Evolutionary conservation across 2,888 invertebrate genomes (phyloP), one percentile per base, ranked within the genome.

Genomic region (Cylloceria caligata): DNA sequence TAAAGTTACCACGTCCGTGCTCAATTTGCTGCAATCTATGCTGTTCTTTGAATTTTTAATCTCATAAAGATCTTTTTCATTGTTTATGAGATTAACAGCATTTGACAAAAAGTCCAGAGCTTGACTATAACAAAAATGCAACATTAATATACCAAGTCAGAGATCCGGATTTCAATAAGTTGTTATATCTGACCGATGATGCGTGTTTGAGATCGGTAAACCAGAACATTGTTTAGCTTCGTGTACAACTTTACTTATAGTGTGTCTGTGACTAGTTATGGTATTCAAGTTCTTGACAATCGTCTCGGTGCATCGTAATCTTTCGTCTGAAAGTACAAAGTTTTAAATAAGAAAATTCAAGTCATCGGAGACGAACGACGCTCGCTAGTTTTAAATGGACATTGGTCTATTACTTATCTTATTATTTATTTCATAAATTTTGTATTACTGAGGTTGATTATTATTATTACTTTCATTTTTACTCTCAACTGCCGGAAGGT

Each of bases 161-260:
- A 4, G n/a, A 34, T 7, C 6, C 30, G 49, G n/a, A 42, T 24
- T 47, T 24, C 9, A 47, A 64, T 52, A 6, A 21, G 21, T 27
- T 68, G 21, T n/a, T 9, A 76, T 81, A 16, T 86, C 60, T 36
- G 7, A 91, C 91, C 82, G 65, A 65, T 90, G 89, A 73, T 85
- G 82, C 52, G 86, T 79, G 45, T 89, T 84, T 11, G 91, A 87
- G 62, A 91, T 85, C 16, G 90, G 90, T 57, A 91, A 83, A 3
- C 88, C 88, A 9, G 67, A 36, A n/a, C 77, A 65, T 52, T 84
- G 73, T 1, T 87, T 83, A 0, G 87, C 83, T 45, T 87, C 83
- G 27, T 88, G 73, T 49, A 89, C 42, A 27, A 88, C 80, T 78
- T 89, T 90, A 21, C 88, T 77, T 60, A 90, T 86, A 0, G 86